These are phyloP conservation scores for Prunella himalayana DNA, from an alignment of 2,113 vertebrate species.

Conservation along the genomic window DNA sequence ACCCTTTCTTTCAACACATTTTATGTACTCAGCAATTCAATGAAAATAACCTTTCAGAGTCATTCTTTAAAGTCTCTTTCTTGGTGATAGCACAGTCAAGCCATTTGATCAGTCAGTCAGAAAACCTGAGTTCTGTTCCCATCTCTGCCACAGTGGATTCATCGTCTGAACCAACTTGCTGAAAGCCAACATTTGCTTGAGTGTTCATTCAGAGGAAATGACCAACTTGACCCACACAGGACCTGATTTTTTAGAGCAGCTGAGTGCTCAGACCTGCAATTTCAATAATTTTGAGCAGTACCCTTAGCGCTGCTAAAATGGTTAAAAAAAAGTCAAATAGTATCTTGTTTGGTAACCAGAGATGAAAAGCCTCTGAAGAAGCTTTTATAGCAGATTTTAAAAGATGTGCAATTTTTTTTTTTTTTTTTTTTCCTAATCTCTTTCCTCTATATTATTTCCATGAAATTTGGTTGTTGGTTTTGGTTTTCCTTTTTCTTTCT, in stretches of 20 bases:
- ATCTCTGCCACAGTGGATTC: not conserved
- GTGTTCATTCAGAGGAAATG: not conserved
- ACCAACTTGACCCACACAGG: not conserved
- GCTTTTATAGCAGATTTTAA: not conserved
- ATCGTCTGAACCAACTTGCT: not conserved
- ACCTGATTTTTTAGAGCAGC: not conserved
- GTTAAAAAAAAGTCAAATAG: not conserved
- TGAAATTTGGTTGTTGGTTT: not conserved
- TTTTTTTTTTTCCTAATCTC: not conserved
- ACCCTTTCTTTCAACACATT: slow-evolving; percentile 53
- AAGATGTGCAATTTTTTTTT: not conserved
- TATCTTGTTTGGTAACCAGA: not conserved
- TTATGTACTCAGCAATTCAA: slow-evolving; percentile 58
- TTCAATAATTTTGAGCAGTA: not conserved
- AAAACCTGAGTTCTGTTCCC: not conserved
- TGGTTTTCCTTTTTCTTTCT: not conserved
- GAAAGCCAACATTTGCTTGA: slow-evolving; percentile 1
- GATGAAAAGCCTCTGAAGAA: not conserved
- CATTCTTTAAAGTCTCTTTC: slow-evolving; percentile 42
- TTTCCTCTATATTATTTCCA: not conserved
- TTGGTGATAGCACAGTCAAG: not conserved
- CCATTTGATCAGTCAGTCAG: slow-evolving; percentile 48
- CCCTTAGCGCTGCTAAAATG: not conserved
- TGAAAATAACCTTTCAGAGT: slow-evolving; percentile 57
- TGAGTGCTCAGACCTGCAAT: not conserved